Base-by-base conservation (phyloP, 2,888 invertebrate genomes). In the Drosophila seclusa region DNA sequence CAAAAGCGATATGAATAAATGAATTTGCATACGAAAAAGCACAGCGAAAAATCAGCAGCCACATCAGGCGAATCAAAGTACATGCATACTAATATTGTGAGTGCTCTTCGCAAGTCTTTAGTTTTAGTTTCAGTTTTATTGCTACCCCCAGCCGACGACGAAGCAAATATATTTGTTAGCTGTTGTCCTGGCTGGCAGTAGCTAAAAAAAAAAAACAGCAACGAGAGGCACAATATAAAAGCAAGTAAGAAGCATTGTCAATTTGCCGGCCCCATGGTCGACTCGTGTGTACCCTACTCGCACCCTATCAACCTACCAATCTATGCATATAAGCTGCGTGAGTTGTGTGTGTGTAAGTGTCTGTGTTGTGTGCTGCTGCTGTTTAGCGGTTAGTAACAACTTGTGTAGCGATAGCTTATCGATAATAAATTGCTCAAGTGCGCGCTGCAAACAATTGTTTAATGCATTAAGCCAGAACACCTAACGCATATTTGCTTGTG, bases 21-120 rank as follows among this genome's bases (percentile, higher is more conserved):
- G 70, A 76, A 79, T 79, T 79, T 79, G 80, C 79, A 79, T 79
- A 76, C 80, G 69, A 79, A 76, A 75, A 79, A 73, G 70, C 64
- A 79, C 50, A 70, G 80, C 73, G 76, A 79, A 79, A 79, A 76
- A 54, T 75, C 71, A 68, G 78, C 76, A 79, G 60, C 62, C 36
- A 78, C 78, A 78, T 68, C 71, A 72, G 72, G 70, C 78, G 62
- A 75, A 78, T 66, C 67, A 65, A 65, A 63, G 58, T 59, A 38
- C 34, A 49, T 32, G 31, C 27, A 29, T 61, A 40, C 13, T 38
- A 48, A 55, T 57, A 70, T 65, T 53, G 62, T 42, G 50, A 64
- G 60, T 59, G 65, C 66, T 66, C 61, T 54, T 68, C 58, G 49
- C 60, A 75, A 75, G 75, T 60, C 49, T 78, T 78, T 71, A 71